These are phyloP conservation scores for Beaufortia kweichowensis DNA, from an alignment of 2,113 vertebrate genomes.

Conservation along the genomic window DNA sequence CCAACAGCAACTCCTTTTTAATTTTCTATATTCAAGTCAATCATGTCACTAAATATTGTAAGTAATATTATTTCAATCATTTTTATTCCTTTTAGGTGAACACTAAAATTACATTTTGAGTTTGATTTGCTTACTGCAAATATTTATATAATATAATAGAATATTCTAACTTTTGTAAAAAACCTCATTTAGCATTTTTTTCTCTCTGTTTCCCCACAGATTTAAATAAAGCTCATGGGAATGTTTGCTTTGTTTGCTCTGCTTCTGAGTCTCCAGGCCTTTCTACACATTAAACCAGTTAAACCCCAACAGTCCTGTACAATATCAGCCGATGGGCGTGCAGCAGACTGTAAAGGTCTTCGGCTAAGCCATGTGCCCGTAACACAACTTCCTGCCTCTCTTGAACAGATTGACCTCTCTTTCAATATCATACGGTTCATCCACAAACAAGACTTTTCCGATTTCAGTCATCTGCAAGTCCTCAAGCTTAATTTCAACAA, in stretches of 20 bases:
- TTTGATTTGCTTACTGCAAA: neutral
- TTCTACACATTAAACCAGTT: conserved; percentile 44
- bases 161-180: too few relatives aligned
- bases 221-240: conserved; percentile 39
- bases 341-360: conserved; percentile 72
- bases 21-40: neutral
- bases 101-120: neutral
- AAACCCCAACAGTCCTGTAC: conserved; percentile 52
- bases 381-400: conserved; percentile 62
- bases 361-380: conserved; percentile 67
- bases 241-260: conserved; percentile 48
- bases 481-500: conserved; percentile 76
- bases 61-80: neutral
- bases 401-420: conserved; percentile 76
- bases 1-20: neutral
- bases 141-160: neutral
- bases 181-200: too few relatives aligned
- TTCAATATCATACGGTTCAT: conserved; percentile 74
- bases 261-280: conserved; percentile 54
- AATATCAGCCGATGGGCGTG: conserved; percentile 54
- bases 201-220: conserved; percentile 37
- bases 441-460: conserved; percentile 56
- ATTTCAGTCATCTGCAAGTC: conserved; percentile 61
- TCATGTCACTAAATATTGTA: too few relatives aligned
- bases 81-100: neutral